Evolutionary conservation across 2,113 vertebrate species (phyloP), one percentile per base, ranked within the genome.

Genomic region (Thinocorus orbignyianus): DNA sequence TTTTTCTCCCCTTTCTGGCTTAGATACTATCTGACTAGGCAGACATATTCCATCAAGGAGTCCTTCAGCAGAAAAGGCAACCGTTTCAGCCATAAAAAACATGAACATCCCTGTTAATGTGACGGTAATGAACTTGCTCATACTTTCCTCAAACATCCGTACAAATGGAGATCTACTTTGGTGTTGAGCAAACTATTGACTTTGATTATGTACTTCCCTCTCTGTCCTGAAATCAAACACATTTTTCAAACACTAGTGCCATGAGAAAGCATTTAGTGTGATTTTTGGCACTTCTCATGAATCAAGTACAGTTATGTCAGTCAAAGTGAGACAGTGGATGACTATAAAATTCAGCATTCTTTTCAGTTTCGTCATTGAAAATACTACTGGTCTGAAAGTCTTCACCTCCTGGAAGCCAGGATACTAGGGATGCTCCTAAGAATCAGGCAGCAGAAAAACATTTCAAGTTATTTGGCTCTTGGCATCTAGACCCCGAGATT

Each of bases 111-210:
- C 7, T 77, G 30, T 33, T 78, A 62, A 72, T 39, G 25, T 86
- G 65, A 52, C 64, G 54, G 20, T 57, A 65, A 93, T 66, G 18
- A 51, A 41, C 25, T 54, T 70, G 24, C 46, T 92, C 76, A 88
- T 79, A 81, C 31, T 96, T 92, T 96, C 82, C 86, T 84, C 37
- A 92, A 91, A 74, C 13, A 30, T 69, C 33, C 61, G 17, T 55
- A 54, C 2, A 5, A 57, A 2, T 62, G 13, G 26, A 74, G 39
- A 85, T 20, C 7, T 42, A 6, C 42, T 82, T 55, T 58, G 20
- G 10, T 61, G n/a, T 55, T 78, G 39, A 74, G 68, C 8, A 44
- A 62, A 41, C 9, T 51, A 44, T 23, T 57, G 28, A 44, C 12
- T 83, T 88, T 62, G 7, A 58, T 66, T 76, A 65, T 44, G 31